Percentiles rank a stretch among this genome's conserved stretches.
These are phyloP conservation scores for Neodiprion lecontei DNA, from an alignment of 1,140 invertebrate genomes.

Conservation along the genomic window DNA sequence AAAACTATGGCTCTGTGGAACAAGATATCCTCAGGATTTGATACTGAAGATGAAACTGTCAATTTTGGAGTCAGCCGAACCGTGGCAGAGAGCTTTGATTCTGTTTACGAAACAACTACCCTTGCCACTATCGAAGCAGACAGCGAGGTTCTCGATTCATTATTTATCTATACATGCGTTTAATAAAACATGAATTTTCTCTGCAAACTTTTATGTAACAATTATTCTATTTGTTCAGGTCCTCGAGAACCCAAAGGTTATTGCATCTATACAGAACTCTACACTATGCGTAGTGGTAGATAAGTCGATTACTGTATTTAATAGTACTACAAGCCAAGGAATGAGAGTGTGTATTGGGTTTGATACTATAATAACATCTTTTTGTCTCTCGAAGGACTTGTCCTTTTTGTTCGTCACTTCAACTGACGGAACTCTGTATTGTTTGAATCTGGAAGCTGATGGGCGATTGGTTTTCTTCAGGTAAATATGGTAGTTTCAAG, in stretches of 20 bases:
- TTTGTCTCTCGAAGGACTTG: slow-evolving; percentile 42
- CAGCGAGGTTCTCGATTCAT: slow-evolving; percentile 28
- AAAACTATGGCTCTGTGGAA: slow-evolving; percentile 45
- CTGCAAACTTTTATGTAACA: too few relatives aligned
- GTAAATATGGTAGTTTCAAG: slow-evolving; percentile 20
- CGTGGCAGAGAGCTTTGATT: slow-evolving; percentile 47
- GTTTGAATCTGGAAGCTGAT: slow-evolving; percentile 38
- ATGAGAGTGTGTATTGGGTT: slow-evolving; percentile 43
- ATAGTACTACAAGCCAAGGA: slow-evolving; percentile 43
- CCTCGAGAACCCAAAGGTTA: slow-evolving; percentile 33
- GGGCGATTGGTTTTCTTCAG: slow-evolving; percentile 41
- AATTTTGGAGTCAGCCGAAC: slow-evolving; percentile 54
- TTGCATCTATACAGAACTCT: slow-evolving; percentile 40
- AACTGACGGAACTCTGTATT: slow-evolving; percentile 37
- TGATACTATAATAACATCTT: slow-evolving; percentile 38
- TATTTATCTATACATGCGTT: too few relatives aligned
- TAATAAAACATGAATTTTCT: too few relatives aligned
- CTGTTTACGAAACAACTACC: slow-evolving; percentile 55
- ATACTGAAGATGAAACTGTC: slow-evolving; percentile 56
- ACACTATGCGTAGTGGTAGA: slow-evolving; percentile 47
- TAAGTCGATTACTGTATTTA: slow-evolving; percentile 51
- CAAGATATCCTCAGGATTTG: slow-evolving; percentile 46
- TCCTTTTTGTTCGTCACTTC: slow-evolving; percentile 42
- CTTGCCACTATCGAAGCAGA: slow-evolving; percentile 48
- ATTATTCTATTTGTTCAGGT: slow-evolving; percentile 32